Evolutionary conservation across 2,888 invertebrate genomes (phyloP), one percentile per base, ranked within the genome.

Genomic region (Sycophila texana): DNA sequence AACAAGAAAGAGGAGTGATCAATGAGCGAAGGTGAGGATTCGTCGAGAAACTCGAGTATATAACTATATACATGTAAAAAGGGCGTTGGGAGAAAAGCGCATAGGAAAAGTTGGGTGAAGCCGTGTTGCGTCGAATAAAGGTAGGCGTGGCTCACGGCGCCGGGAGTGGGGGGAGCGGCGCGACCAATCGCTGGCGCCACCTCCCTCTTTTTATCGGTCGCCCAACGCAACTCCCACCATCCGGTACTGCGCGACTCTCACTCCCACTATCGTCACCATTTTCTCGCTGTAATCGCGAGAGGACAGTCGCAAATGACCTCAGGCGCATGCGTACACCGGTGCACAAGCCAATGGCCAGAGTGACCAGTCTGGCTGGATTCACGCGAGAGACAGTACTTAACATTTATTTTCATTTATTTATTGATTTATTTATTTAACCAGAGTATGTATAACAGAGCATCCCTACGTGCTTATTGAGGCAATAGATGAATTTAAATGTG

Each of bases 131-230:
- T 77, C 81, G 84, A 84, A 87, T 87, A 85, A 85, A 85, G 75
- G 83, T 86, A 85, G 88, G 88, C 88, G 88, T 87, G 85, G 85
- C 60, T 4, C n/a, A 10, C 13, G 12, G 12, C 55, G 22, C 49
- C 57, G 4, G 57, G 12, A 51, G 66, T 20, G 72, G 79, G 76
- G 55, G 30, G 14, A 14, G 26, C 20, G 12, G 80, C 75, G 79
- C 86, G 84, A 84, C 87, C 87, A 88, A 88, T 87, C 83, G 53
- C 7, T 5, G 82, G 79, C 80, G 81, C 60, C 81, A 81, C 81
- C 83, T 83, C 80, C 80, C 73, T 51, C 84, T 83, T 85, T 85
- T 84, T 83, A 83, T 84, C 82, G 80, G 79, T 73, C 82, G 68
- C 82, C 82, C 82, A 81, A 81, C 77, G 79, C 77, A 20, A 57